Percentiles rank a stretch among this genome's conserved stretches.
phyloP scores from a whole-genome alignment of 2,888 invertebrate genomes.

The Schrankia costaestrigalis region DNA sequence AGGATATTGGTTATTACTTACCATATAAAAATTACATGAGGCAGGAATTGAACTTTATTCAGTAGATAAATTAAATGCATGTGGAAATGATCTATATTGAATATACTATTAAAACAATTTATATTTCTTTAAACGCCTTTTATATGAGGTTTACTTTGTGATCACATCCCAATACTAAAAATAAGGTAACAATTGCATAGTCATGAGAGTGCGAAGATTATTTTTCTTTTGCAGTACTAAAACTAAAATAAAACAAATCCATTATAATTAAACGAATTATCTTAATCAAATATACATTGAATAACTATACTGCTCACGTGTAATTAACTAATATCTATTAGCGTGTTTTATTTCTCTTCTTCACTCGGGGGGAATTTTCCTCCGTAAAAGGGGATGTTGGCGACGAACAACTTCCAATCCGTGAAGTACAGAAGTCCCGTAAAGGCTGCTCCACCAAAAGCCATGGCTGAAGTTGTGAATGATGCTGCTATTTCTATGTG shows the following conservation, averaged over 20 bases:
- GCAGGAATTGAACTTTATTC: no score
- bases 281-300: conserved; percentile 38
- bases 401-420: conserved; percentile 88
- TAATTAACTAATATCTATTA: conserved; percentile 8
- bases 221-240: neutral
- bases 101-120: no score
- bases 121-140: no score
- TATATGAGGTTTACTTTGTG: no score
- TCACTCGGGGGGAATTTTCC: conserved; percentile 83
- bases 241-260: conserved; percentile 3
- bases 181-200: no score
- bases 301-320: conserved; percentile 21
- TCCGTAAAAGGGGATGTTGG: conserved; percentile 88
- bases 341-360: conserved; percentile 37
- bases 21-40: no score
- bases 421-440: conserved; percentile 84
- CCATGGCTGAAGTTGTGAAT: conserved; percentile 79
- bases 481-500: conserved; percentile 79
- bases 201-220: no score
- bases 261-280: conserved; percentile 22
- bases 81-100: no score
- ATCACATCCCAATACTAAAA: no score
- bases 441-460: conserved; percentile 85
- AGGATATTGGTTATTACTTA: no score
- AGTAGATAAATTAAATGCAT: no score